Evolutionary conservation across 1,140 invertebrate genomes (phyloP), one percentile per base, ranked within the genome.

Genomic region (Anastatus disparis): DNA sequence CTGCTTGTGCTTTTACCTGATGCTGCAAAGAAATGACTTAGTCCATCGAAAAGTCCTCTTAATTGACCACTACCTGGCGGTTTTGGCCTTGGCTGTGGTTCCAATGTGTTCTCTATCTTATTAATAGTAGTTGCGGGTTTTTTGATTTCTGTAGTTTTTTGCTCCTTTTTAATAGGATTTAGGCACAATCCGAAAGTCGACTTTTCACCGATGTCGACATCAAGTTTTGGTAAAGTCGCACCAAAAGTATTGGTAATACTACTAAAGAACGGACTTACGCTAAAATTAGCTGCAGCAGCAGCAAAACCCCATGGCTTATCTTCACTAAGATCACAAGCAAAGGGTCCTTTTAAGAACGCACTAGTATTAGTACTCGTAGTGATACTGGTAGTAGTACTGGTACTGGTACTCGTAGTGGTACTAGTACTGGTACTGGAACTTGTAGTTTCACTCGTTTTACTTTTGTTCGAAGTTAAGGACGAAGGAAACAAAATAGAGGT

Each of bases 1-100:
- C 84, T 78, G 76, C 90, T 83, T 59, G 89, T 89, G 76, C 90
- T 83, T 63, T 89, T 89, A 52, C 87, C 86, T 8, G 90, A 89
- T 26, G 91, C 88, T 42, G 92, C 91, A 79, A 93, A 96, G 74
- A 95, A 90, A 81, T 95, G 93, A 69, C 93, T 95, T 9, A 96
- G 86, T 2, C 94, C 93, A 82, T 96, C 94, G 84, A 93, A 95
- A 1, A 96, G 84, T 22, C 93, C 91, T 61, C 91, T 91, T 12
- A 95, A 79, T 73, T 93, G 92, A 7, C 90, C 88, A 74, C 87
- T 85, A 26, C 89, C 89, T 73, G 88, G 83, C 73, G 88, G 83
- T 22, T 17, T 35, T 26, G 69, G 22, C 20, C 40, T 65, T 9
- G 20, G 42, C 1, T 46, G 24, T 22, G 2, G 40, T 2, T 40